These are phyloP conservation scores for Palythoa caribaeorum DNA, from an alignment of 92 coral and sea anemone genomes.

Conservation along the genomic window DNA sequence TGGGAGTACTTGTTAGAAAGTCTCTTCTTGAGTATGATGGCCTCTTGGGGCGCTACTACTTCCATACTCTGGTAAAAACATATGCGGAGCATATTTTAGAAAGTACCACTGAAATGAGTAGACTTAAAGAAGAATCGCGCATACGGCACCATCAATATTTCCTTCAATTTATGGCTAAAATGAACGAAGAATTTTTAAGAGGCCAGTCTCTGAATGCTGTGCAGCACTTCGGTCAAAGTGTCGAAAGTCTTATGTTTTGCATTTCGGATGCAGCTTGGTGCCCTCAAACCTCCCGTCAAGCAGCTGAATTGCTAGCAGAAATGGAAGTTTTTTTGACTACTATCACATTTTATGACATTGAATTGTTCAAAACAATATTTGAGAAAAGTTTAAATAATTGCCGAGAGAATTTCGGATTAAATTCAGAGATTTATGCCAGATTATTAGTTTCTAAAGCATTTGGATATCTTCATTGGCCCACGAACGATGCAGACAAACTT, in stretches of 20 bases:
- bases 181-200: not conserved
- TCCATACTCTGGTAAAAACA: not conserved
- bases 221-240: not conserved
- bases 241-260: not conserved
- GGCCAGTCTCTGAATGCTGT: conserved; percentile 2
- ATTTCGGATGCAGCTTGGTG: not conserved
- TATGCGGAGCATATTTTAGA: not conserved
- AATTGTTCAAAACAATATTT: not conserved
- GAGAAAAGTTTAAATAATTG: not conserved
- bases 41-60: not conserved
- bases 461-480: not conserved
- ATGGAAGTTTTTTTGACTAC: not conserved
- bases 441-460: not conserved
- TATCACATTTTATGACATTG: not conserved
- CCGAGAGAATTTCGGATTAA: not conserved
- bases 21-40: not conserved
- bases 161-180: not conserved
- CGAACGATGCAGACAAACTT: not conserved
- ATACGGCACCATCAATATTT: not conserved
- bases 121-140: not conserved
- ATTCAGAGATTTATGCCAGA: not conserved
- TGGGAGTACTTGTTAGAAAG: too few species aligned
- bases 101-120: not conserved
- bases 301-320: not conserved
- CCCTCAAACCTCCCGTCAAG: not conserved